Percentiles rank a stretch among this genome's conserved stretches.
Conservation (phyloP, 2,797 vertebrate genomes). For the Parauchenoglanis punctatus region DNA sequence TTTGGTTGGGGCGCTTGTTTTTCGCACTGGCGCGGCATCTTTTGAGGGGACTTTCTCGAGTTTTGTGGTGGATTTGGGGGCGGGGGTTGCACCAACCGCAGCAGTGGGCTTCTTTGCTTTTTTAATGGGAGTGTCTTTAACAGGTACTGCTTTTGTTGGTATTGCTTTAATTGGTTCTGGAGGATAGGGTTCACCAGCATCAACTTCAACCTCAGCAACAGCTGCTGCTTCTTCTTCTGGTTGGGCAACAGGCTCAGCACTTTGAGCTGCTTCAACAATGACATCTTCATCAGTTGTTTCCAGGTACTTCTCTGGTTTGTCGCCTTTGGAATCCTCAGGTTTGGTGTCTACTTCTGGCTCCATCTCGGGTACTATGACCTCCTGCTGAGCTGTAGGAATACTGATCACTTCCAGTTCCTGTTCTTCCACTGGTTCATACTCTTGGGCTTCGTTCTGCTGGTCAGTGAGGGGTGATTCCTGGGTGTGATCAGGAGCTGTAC, state of each 20-base stretch:
- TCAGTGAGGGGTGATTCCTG: constrained; percentile 32
- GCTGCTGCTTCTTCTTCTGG: constrained; percentile 24
- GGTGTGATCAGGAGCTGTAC: constrained; percentile 22
- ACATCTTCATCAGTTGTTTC: constrained; percentile 51
- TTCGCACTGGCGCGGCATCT: constrained; percentile 61
- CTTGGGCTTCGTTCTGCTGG: constrained; percentile 21
- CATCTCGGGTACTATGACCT: constrained; percentile 6
- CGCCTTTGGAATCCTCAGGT: constrained; percentile 27
- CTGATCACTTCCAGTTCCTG: constrained; percentile 30
- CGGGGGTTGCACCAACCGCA: constrained; percentile 40
- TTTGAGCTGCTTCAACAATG: constrained; percentile 35
- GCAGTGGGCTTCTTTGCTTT: constrained; percentile 49
- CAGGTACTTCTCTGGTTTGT: constrained; percentile 47
- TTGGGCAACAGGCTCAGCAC: constrained; percentile 10
- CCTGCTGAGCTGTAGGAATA: constrained; percentile 27
- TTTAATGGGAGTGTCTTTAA: constrained; percentile 42
- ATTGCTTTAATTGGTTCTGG: constrained; percentile 25
- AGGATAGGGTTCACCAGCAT: constrained; percentile 35
- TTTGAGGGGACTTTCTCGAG: constrained; percentile 61
- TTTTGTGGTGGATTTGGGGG: constrained; percentile 53
- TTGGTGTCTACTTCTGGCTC: constrained; percentile 20
- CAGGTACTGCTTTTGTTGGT: constrained; percentile 28
- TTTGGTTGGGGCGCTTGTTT: constrained; percentile 61
- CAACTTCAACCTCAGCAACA: constrained; percentile 1
- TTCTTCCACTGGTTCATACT: constrained; percentile 40